Conservation (phyloP, 2,888 invertebrate genomes). For the Julus scanicus region DNA sequence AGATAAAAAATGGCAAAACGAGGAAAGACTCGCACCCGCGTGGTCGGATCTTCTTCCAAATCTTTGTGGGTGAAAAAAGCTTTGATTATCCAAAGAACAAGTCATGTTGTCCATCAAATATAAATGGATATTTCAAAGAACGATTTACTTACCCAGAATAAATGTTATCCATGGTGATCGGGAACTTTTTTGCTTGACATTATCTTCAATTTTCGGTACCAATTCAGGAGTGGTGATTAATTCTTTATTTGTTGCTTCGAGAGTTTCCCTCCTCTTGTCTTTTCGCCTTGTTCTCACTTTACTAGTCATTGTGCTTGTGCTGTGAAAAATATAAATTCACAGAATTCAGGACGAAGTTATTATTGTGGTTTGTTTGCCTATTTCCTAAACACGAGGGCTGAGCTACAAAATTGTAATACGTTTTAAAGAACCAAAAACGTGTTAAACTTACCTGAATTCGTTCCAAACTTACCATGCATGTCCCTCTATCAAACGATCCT, state of each 20-base stretch:
- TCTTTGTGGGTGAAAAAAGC: not conserved
- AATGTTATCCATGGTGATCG: not conserved
- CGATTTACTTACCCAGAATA: not conserved
- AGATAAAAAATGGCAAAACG: constrained; percentile 54
- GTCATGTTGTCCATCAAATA: not conserved
- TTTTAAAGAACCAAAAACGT: too few relatives aligned
- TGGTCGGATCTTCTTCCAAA: constrained; percentile 52
- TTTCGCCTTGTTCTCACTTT: not conserved
- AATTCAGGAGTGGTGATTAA: not conserved
- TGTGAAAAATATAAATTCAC: too few relatives aligned
- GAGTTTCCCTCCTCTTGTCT: not conserved
- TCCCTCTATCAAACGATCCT: too few relatives aligned
- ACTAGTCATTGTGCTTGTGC: not conserved
- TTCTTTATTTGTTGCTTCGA: not conserved
- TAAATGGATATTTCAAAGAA: not conserved
- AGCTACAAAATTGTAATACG: too few relatives aligned
- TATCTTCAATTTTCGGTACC: not conserved
- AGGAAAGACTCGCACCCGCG: constrained; percentile 54
- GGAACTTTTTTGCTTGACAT: not conserved
- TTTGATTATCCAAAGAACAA: not conserved
- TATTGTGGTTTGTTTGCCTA: too few relatives aligned
- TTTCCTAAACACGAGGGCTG: too few relatives aligned
- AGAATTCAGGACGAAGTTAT: too few relatives aligned
- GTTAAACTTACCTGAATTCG: too few relatives aligned
- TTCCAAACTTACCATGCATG: too few relatives aligned